Evolutionary conservation across 37 sponge, comb jelly and placozoan species (phyloP), one percentile per base, ranked within the genome.

Genomic region (Mnemiopsis leidyi): DNA sequence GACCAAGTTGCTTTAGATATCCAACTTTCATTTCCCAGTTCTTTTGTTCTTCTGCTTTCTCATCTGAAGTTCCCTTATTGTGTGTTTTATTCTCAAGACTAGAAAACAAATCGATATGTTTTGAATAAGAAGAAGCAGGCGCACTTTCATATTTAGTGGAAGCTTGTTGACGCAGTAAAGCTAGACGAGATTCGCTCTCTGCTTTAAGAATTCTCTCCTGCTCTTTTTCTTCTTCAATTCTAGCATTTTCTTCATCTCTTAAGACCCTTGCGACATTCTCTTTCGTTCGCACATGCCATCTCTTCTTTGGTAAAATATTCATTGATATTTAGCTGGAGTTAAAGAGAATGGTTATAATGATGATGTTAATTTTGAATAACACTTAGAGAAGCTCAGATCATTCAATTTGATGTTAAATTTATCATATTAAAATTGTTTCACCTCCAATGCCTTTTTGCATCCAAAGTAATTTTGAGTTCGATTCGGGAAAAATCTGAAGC

Each of bases 301-400:
- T 85, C 48, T 85, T 85, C 61, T 85, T 85, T 39, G 90, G 90
- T 13, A 85, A 33, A 40, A 85, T 85, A 39, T 85, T 85, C 90
- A 85, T 85, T 48, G 61, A n/a, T n/a, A n/a, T n/a, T n/a, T n/a
- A n/a, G n/a, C n/a, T n/a, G n/a, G n/a, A n/a, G n/a, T n/a, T n/a
- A n/a, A n/a, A n/a, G n/a, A n/a, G n/a, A n/a, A n/a, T n/a, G n/a
- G n/a, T n/a, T n/a, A n/a, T n/a, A n/a, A n/a, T n/a, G n/a, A n/a
- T n/a, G n/a, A n/a, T n/a, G n/a, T n/a, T n/a, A n/a, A n/a, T n/a
- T n/a, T n/a, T n/a, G n/a, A n/a, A n/a, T n/a, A n/a, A n/a, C n/a
- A n/a, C n/a, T n/a, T n/a, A n/a, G n/a, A n/a, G n/a, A n/a, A n/a
- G n/a, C n/a, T n/a, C n/a, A n/a, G n/a, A n/a, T n/a, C n/a, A n/a